Evolutionary conservation across 2,888 invertebrate genomes (phyloP), one percentile per base, ranked within the genome.

Genomic region (Hemaris fuciformis): DNA sequence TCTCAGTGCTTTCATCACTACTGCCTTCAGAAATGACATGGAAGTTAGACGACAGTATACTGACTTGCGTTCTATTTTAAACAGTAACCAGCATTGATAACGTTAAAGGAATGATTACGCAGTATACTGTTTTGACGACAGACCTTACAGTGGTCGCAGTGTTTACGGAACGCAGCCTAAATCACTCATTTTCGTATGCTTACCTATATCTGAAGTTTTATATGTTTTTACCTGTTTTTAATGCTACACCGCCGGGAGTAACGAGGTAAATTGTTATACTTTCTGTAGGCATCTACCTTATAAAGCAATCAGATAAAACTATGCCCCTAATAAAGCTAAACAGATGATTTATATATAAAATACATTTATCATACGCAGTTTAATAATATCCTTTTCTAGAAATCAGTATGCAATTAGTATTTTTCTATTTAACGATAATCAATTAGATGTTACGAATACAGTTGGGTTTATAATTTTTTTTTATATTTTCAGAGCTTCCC

Each of bases 401-500:
- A 22, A 45, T 23, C 18, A 18, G 6, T 42, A 42, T 42, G 3
- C n/a, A n/a, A 18, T 18, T 42, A 42, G n/a, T n/a, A 41, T 41
- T 41, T n/a, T 41, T 41, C 41, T 10, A n/a, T n/a, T n/a, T n/a
- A n/a, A n/a, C n/a, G n/a, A n/a, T n/a, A n/a, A n/a, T n/a, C n/a
- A n/a, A n/a, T n/a, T n/a, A n/a, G n/a, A n/a, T n/a, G n/a, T n/a
- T n/a, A n/a, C n/a, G n/a, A n/a, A n/a, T n/a, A n/a, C n/a, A n/a
- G n/a, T n/a, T n/a, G n/a, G n/a, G n/a, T n/a, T n/a, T n/a, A n/a
- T 13, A 42, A 23, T 23, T 0, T 7, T 10, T n/a, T 46, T n/a
- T 13, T 3, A 2, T 2, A 41, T 41, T 53, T 62, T 56, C 90
- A 95, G 94, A 94, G 94, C 75, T 95, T 95, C 85, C 94, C 94